phyloP scores from a whole-genome alignment of 1,140 invertebrate species.

The Dreissena rostriformis region DNA sequence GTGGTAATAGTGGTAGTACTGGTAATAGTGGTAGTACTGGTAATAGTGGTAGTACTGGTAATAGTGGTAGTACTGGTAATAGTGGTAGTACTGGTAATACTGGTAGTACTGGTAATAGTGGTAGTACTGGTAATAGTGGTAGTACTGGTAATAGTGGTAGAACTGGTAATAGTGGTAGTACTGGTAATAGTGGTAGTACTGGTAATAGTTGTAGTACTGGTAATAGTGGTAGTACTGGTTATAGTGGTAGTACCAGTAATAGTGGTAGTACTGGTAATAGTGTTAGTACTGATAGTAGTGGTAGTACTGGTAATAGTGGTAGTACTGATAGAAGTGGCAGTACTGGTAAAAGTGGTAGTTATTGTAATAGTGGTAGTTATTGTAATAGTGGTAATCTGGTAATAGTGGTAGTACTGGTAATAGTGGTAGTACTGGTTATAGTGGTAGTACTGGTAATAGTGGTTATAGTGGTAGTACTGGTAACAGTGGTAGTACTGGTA shows the following conservation, averaged over 20 bases:
- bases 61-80: neutral
- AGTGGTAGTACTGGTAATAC: neutral
- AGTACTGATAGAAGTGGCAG: slow-evolving; percentile 34
- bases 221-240: neutral
- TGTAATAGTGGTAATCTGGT: neutral
- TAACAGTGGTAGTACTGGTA: slow-evolving; percentile 29
- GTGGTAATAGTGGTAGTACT: neutral
- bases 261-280: slow-evolving; percentile 11
- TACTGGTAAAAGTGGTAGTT: slow-evolving; percentile 37
- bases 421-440: slow-evolving; percentile 25
- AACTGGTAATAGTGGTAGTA: neutral
- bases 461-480: slow-evolving; percentile 28
- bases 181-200: neutral
- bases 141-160: slow-evolving; percentile 12
- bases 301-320: slow-evolving; percentile 28
- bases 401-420: slow-evolving; percentile 14
- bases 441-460: slow-evolving; percentile 16
- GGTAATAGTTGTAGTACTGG: neutral
- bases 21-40: neutral
- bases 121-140: neutral
- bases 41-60: neutral
- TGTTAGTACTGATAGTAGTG: slow-evolving; percentile 27
- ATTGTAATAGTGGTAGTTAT: slow-evolving; percentile 25
- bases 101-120: neutral
- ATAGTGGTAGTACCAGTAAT: neutral